These are phyloP conservation scores for Merodon equestris DNA, from an alignment of 2,888 invertebrate species.

Conservation along the genomic window DNA sequence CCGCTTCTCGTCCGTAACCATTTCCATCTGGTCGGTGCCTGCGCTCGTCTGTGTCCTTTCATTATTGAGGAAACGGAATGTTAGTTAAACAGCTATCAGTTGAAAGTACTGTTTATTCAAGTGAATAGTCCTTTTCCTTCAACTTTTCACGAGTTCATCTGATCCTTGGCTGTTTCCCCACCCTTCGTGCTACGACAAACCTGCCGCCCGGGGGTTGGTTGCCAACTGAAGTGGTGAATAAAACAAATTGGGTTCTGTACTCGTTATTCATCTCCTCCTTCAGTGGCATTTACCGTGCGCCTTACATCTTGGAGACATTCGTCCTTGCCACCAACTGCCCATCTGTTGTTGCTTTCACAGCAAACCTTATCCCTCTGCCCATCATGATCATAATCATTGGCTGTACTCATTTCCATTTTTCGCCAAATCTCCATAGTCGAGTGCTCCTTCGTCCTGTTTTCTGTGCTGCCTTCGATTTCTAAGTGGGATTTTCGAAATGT, in stretches of 20 bases:
- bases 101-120: constrained; percentile 25
- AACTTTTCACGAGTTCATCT: background rate
- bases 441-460: constrained; percentile 8
- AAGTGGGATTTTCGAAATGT: constrained; percentile 15
- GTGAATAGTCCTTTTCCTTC: constrained; percentile 16
- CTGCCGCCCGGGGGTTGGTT: background rate
- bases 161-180: too few relatives aligned
- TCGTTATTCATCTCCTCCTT: constrained; percentile 1
- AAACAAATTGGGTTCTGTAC: constrained; percentile 32
- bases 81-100: constrained; percentile 32
- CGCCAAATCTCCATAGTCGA: background rate
- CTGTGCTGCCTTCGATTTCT: background rate
- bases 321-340: constrained; percentile 17
- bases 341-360: constrained; percentile 15
- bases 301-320: constrained; percentile 21
- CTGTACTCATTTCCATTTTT: constrained; percentile 12
- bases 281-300: background rate
- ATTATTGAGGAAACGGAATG: constrained; percentile 13
- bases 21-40: background rate
- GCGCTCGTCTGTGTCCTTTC: background rate
- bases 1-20: too few relatives aligned
- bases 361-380: constrained; percentile 23
- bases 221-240: constrained; percentile 6
- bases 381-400: constrained; percentile 37
- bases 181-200: too few relatives aligned